Evolutionary conservation across 2,888 invertebrate genomes (phyloP), one percentile per base, ranked within the genome.

Genomic region (Boloria selene): DNA sequence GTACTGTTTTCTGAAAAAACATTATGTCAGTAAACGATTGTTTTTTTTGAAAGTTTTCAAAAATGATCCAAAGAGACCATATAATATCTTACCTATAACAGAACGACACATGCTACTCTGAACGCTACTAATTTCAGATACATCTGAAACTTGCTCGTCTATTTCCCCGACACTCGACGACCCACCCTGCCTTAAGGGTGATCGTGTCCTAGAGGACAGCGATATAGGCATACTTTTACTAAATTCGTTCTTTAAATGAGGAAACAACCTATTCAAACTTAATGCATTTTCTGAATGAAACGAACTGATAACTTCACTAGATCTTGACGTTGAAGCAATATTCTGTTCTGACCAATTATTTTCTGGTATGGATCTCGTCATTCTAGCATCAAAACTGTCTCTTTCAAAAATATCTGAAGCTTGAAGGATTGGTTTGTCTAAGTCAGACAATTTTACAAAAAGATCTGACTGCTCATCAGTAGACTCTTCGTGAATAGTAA

Each of bases 371-470:
- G 95, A 95, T 69, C 93, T 92, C 55, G 94, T 94, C 94, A 95
- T 95, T 50, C 95, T 88, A 51, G 93, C 90, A 18, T 92, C 79
- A n/a, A 80, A 70, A 49, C 74, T 68, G 67, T 77, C 78, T 74
- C 81, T 71, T 71, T 84, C 68, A 10, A 78, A 69, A 3, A 75
- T 71, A 17, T 83, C 82, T 2, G 79, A 72, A 74, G 93, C 93
- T 47, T 87, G 85, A 5, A 94, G 1, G 22, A 3, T 93, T 13
- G 79, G 79, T 75, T 95, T 95, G 79, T 97, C 96, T 82, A 97
- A 92, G 80, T 97, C 97, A 1, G 97, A 97, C 7, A 97, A 87
- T 77, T 95, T 95, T 0, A 97, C 97, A 79, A 96, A 96, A 63
- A 90, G 87, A 72, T 87, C 87, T 14, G 75, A 66, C 3, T 74